Evolutionary conservation across 92 coral and sea anemone genomes (phyloP).

Genomic region (Porites lobata): DNA sequence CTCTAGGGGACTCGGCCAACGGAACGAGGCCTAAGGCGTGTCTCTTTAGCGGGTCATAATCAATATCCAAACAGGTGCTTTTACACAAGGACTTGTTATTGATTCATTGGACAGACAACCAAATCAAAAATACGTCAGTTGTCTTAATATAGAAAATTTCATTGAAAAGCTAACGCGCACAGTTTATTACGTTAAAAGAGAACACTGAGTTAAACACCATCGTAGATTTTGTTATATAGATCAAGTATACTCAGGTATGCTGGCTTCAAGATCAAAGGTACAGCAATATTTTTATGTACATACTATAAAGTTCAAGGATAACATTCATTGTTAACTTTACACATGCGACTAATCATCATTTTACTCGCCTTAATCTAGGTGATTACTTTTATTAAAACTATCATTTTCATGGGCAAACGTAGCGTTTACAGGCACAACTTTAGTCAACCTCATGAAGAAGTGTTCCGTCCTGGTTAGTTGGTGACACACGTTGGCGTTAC

Average conservation of each 20-base stretch:
- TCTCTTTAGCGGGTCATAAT: no score
- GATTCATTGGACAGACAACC: conserved; percentile 16
- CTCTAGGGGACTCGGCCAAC: no score
- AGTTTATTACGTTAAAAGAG: background rate
- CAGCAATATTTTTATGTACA: background rate
- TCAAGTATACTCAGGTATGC: background rate
- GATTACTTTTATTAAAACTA: no score
- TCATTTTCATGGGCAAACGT: no score
- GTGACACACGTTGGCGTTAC: no score
- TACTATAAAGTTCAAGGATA: background rate
- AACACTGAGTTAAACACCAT: background rate
- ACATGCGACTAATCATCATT: background rate
- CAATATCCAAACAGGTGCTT: conserved; percentile 17
- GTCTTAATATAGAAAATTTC: background rate
- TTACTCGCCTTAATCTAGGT: no score
- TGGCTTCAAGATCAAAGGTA: conserved; percentile 7
- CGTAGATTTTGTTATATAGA: background rate
- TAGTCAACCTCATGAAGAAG: no score
- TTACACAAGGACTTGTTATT: background rate
- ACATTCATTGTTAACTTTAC: background rate
- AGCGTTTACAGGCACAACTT: no score
- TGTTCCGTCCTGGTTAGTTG: no score
- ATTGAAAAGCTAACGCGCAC: background rate
- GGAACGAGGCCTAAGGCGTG: no score
- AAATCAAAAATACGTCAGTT: background rate